Base-by-base conservation (phyloP, 2,888 invertebrate genomes). In the Eupithecia vulgata region DNA sequence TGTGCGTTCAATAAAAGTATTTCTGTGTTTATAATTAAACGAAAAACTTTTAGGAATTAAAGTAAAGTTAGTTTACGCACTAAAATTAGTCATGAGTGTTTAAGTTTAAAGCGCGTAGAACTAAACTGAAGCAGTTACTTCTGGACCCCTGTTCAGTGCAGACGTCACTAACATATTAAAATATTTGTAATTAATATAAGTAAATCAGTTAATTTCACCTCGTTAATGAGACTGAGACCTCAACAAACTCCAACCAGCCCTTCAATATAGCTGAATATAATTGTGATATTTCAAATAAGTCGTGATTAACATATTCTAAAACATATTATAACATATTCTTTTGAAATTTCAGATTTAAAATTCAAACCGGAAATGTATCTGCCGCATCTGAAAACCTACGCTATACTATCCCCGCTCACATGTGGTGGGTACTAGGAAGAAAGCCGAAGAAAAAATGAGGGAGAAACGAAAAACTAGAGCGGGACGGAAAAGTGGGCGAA, bases 361-460 rank as follows among this genome's bases (percentile, higher is more conserved):
- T 64, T 65, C 65, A 87, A 87, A 90, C 93, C 93, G 92, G 93
- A 93, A 93, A 91, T 81, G 83, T 64, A 61, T 15, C 25, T 67
- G 69, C 71, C 75, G 76, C 48, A 71, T 93, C 90, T 90, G 82
- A 17, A 1, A 30, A 13, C 74, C 70, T 57, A 0, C 12, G 75
- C 1, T 89, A 78, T 87, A 87, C 93, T 93, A 77, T 78, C 78
- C 80, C 83, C 90, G 91, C 94, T 92, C 94, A 94, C 94, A 94
- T 94, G 94, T 94, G 94, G 94, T 93, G 93, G 93, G 93, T 90
- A 93, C 93, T 92, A 94, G 94, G 94, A 94, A 94, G 91, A 92
- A 88, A 91, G 92, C 90, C 91, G 78, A 94, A 93, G 93, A 94
- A 94, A 94, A 94, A 94, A 94, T 91, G 94, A 94, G 94, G 93